A percentile compares a stretch with the other conserved stretches of the same genome.
These are phyloP conservation scores for Bombus superbus DNA, from an alignment of 1,140 invertebrate species.

Conservation along the genomic window DNA sequence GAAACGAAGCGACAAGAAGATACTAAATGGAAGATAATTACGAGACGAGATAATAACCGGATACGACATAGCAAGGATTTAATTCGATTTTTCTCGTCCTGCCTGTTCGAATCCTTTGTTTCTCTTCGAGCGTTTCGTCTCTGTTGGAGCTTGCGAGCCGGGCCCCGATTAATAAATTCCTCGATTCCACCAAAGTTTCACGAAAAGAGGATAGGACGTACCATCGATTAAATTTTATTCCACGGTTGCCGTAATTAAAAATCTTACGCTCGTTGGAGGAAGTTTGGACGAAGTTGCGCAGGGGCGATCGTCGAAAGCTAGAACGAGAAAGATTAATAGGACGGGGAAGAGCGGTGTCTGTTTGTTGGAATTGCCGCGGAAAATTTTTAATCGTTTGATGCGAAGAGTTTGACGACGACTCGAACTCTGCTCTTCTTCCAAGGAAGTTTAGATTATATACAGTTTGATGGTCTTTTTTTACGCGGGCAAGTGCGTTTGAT, in stretches of 20 bases:
- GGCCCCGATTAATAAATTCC: background rate
- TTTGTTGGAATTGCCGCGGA: conserved; percentile 7
- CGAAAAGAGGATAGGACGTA: background rate
- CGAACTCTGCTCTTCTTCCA: background rate
- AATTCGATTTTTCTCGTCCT: conserved; percentile 10
- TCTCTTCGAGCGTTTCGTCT: background rate
- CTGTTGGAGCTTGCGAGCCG: too few relatives aligned
- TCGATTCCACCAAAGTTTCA: background rate
- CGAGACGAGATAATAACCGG: background rate
- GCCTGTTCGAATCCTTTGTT: background rate
- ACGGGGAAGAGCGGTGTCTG: too few relatives aligned
- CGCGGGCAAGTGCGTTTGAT: background rate
- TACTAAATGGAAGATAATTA: conserved; percentile 1
- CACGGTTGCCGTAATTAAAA: conserved; percentile 35
- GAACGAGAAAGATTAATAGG: background rate
- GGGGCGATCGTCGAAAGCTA: background rate
- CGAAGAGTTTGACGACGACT: background rate
- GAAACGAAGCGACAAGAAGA: background rate
- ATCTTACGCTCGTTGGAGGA: background rate
- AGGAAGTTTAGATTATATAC: background rate
- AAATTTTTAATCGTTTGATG: conserved; percentile 10
- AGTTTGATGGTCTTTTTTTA: background rate
- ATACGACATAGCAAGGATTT: background rate
- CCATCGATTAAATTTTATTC: conserved; percentile 18
- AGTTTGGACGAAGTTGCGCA: background rate